A percentile compares a stretch with the other conserved stretches of the same genome.
phyloP scores from a whole-genome alignment of 2,888 invertebrate genomes.

The Boloria selene region DNA sequence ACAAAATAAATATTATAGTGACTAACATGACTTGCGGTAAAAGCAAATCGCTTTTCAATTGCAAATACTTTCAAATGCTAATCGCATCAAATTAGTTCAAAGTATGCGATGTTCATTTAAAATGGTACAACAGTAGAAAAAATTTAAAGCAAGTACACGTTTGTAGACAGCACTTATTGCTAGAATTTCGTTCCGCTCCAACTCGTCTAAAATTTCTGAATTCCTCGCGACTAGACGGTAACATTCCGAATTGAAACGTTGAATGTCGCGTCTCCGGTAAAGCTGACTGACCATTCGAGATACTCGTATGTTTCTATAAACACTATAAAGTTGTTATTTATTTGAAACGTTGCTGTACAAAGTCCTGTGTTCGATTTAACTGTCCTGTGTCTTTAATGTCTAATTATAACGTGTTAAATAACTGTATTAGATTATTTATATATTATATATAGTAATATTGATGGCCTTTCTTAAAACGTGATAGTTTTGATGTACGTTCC shows the following conservation, averaged over 20 bases:
- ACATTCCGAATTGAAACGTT: constrained; percentile 35
- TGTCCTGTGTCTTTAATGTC: too few relatives aligned
- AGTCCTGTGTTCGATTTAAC: too few relatives aligned
- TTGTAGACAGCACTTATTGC: constrained; percentile 30
- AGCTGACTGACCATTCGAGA: constrained; percentile 14
- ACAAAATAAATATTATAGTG: too few relatives aligned
- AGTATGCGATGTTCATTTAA: neutral
- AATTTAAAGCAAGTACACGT: constrained; percentile 8
- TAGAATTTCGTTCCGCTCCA: constrained; percentile 32
- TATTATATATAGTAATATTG: too few relatives aligned
- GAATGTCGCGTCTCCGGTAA: constrained; percentile 23
- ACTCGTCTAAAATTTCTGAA: constrained; percentile 32
- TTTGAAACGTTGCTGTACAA: neutral
- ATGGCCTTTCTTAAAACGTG: too few relatives aligned
- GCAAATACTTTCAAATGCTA: neutral
- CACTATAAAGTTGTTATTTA: neutral
- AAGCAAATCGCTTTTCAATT: too few relatives aligned
- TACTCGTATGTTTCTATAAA: constrained; percentile 5
- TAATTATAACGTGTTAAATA: too few relatives aligned
- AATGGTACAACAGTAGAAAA: constrained; percentile 1
- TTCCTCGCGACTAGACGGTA: constrained; percentile 28
- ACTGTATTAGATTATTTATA: too few relatives aligned
- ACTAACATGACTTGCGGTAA: too few relatives aligned
- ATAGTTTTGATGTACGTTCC: too few relatives aligned
- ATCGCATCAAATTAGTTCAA: neutral